Evolutionary conservation across 2,797 vertebrate species (phyloP), one percentile per base, ranked within the genome.

Genomic region (Premnoplex brunnescens): DNA sequence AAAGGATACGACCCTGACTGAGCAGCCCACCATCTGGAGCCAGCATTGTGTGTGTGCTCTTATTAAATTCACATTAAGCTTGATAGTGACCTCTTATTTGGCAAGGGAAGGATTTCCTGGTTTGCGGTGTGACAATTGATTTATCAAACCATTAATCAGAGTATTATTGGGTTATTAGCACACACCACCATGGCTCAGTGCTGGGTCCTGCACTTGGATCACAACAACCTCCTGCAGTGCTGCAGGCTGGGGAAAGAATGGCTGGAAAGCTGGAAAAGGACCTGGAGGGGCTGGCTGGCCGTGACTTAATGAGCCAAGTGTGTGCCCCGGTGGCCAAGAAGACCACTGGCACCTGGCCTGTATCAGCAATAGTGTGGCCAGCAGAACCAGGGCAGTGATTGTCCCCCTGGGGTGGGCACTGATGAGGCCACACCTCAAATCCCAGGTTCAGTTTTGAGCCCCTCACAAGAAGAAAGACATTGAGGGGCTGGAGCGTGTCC

Each of bases 1-100:
- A 19, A 22, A 76, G 28, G 37, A 13, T 24, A 1, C 0, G 6
- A n/a, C 27, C 49, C 41, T 30, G n/a, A 14, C n/a, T 8, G 1
- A 10, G 27, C 19, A 52, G 13, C 23, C 14, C 44, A 12, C 18
- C n/a, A 23, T 5, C 71, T 44, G 66, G 5, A 52, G 39, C 52
- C 86, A 78, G 52, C 36, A 6, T 10, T 58, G 26, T 43, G 41
- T 10, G 14, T 23, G 17, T 22, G 51, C 49, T 49, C 26, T 20
- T 5, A n/a, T 24, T 58, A 89, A 87, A 91, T n/a, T 49, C 67
- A 46, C 62, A 51, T 69, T 30, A 27, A 59, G 16, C 27, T 79
- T 43, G 30, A 71, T 1, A 19, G 43, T 1, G 6, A 66, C n/a
- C 55, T 82, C 59, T 58, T 14, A 13, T 36, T 72, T 16, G 34